A percentile compares a stretch with the other conserved stretches of the same genome.
Evolutionary conservation across 2,797 vertebrate species (phyloP).

Genomic region (Ctenopoma multispine): DNA sequence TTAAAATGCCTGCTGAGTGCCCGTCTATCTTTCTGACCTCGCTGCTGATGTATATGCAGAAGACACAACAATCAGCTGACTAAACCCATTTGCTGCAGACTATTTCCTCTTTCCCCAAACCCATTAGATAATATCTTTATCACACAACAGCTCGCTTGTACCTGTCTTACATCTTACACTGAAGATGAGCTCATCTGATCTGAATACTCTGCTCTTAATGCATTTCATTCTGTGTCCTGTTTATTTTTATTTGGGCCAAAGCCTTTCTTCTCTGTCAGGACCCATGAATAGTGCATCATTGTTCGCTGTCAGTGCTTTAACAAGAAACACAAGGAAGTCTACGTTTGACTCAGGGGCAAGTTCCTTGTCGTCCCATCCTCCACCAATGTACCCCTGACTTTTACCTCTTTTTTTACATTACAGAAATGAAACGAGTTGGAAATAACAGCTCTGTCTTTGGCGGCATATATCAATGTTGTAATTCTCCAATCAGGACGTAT

Average conservation of each 20-base stretch:
- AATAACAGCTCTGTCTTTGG: constrained; percentile 87
- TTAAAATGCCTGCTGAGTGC: constrained; percentile 79
- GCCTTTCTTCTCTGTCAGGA: constrained; percentile 61
- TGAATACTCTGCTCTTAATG: constrained; percentile 70
- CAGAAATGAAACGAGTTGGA: constrained; percentile 86
- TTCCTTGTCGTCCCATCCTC: constrained; percentile 12
- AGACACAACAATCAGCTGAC: constrained; percentile 79
- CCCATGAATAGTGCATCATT: constrained; percentile 74
- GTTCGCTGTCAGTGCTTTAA: constrained; percentile 61
- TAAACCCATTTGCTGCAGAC: constrained; percentile 79
- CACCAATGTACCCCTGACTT: constrained; percentile 30
- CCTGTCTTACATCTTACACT: constrained; percentile 51
- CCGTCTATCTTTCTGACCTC: constrained; percentile 46
- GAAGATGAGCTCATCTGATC: constrained; percentile 69
- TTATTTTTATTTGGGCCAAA: constrained; percentile 71
- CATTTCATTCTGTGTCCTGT: constrained; percentile 59
- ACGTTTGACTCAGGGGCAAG: constrained; percentile 66
- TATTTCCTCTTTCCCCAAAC: constrained; percentile 60
- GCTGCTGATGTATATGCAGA: constrained; percentile 68
- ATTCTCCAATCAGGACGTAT: constrained; percentile 87
- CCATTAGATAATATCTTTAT: constrained; percentile 75
- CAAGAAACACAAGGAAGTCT: constrained; percentile 56
- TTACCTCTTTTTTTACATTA: constrained; percentile 73
- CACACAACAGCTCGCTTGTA: constrained; percentile 64
- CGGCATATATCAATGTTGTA: constrained; percentile 84